These are phyloP conservation scores for Trogon surrucura DNA, from an alignment of 2,113 vertebrate genomes.

Conservation along the genomic window DNA sequence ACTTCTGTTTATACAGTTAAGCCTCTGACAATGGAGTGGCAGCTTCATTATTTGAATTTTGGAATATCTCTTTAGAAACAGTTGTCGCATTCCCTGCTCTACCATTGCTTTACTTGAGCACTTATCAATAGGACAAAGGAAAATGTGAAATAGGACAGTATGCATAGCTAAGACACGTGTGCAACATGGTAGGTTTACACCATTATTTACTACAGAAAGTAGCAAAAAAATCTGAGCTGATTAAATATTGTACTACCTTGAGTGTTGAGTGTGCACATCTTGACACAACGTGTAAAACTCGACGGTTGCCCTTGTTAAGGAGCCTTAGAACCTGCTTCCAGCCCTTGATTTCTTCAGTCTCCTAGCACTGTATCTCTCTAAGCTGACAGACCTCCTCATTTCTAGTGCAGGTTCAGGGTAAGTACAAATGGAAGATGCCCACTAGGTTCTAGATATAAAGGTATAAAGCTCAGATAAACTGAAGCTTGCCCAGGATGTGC, in stretches of 20 bases:
- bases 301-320: background rate
- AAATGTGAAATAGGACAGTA: background rate
- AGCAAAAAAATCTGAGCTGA: background rate
- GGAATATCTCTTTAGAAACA: background rate
- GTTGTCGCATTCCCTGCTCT: background rate
- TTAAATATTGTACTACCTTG: background rate
- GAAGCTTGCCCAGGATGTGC: background rate
- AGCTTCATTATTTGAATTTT: background rate
- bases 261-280: background rate
- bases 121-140: background rate
- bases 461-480: background rate
- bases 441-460: background rate
- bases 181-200: background rate
- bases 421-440: background rate
- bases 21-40: background rate
- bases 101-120: background rate
- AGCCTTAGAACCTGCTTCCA: no score
- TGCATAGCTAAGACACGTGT: background rate
- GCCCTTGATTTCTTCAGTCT: background rate
- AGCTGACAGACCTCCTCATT: background rate
- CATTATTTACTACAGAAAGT: background rate
- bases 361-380: no score
- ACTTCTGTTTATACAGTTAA: background rate
- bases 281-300: background rate
- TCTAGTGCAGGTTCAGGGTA: background rate